phyloP scores from a whole-genome alignment of 2,113 vertebrate genomes.

The Xiphophorus maculatus region DNA sequence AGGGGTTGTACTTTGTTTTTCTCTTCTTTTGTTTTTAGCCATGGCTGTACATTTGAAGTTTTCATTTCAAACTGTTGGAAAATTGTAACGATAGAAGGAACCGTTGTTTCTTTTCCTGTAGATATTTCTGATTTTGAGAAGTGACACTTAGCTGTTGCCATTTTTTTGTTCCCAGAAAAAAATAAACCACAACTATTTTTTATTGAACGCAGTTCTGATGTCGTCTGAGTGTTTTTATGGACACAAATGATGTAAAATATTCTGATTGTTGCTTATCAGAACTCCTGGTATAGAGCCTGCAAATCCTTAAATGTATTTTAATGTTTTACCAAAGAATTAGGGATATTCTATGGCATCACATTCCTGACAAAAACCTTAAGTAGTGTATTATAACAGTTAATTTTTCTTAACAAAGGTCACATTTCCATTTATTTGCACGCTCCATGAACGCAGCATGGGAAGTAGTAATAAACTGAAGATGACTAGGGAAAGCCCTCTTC shows the following conservation, averaged over 20 bases:
- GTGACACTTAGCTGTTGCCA: conserved; percentile 79
- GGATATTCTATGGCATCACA: background rate
- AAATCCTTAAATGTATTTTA: background rate
- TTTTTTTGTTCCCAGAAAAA: conserved; percentile 76
- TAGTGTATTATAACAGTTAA: too few relatives aligned
- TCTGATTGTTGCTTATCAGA: too few relatives aligned
- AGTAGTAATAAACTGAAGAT: too few relatives aligned
- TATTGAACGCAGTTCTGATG: conserved; percentile 63
- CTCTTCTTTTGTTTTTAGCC: background rate
- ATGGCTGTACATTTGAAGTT: conserved; percentile 50
- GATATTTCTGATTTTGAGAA: conserved; percentile 71
- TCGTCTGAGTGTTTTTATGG: conserved; percentile 41
- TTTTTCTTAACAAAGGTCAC: too few relatives aligned
- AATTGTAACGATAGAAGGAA: conserved; percentile 68
- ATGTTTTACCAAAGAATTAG: background rate
- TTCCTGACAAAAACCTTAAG: too few relatives aligned
- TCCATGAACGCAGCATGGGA: too few relatives aligned
- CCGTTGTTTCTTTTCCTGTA: conserved; percentile 72
- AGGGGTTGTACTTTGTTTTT: background rate
- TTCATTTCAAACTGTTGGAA: conserved; percentile 56
- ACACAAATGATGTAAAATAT: background rate
- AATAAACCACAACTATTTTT: conserved; percentile 81
- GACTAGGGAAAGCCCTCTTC: too few relatives aligned
- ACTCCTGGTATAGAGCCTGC: too few relatives aligned
- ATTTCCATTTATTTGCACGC: too few relatives aligned